Evolutionary conservation across 2,888 invertebrate genomes (phyloP).

Genomic region (Hydrotaea diabolus): DNA sequence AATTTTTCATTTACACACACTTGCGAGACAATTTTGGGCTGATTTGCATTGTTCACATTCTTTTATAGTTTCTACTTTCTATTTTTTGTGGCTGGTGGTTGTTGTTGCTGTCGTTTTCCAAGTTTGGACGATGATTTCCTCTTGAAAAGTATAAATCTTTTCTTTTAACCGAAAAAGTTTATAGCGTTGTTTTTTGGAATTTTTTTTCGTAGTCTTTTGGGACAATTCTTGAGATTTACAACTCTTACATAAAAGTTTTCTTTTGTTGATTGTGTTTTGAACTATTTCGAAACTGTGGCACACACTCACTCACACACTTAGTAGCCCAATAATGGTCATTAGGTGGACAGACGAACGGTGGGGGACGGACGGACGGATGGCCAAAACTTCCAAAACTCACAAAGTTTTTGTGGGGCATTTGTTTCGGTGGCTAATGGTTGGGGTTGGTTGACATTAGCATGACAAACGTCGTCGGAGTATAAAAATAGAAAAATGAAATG

Average conservation of each 20-base stretch:
- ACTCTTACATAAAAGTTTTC: constrained; percentile 42
- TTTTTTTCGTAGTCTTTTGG: constrained; percentile 12
- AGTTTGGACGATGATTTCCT: background rate
- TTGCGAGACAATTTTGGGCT: too few species aligned
- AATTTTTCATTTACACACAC: background rate
- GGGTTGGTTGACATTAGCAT: constrained; percentile 28
- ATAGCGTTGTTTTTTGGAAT: background rate
- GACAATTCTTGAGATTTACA: constrained; percentile 47
- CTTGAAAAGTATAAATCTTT: constrained; percentile 10
- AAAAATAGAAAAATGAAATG: background rate
- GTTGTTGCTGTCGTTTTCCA: background rate
- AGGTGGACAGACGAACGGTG: background rate
- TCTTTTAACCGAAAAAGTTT: background rate
- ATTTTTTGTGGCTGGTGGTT: background rate
- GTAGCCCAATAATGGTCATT: background rate
- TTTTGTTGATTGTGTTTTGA: constrained; percentile 8
- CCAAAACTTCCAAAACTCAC: background rate
- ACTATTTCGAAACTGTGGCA: background rate
- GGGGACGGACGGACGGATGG: background rate
- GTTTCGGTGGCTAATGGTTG: background rate
- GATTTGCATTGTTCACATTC: background rate
- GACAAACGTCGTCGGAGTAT: background rate
- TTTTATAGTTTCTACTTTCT: constrained; percentile 10
- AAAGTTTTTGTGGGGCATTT: constrained; percentile 8
- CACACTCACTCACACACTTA: background rate